phyloP scores from a whole-genome alignment of 2,113 vertebrate species.

The Actenoides lindsayi region DNA sequence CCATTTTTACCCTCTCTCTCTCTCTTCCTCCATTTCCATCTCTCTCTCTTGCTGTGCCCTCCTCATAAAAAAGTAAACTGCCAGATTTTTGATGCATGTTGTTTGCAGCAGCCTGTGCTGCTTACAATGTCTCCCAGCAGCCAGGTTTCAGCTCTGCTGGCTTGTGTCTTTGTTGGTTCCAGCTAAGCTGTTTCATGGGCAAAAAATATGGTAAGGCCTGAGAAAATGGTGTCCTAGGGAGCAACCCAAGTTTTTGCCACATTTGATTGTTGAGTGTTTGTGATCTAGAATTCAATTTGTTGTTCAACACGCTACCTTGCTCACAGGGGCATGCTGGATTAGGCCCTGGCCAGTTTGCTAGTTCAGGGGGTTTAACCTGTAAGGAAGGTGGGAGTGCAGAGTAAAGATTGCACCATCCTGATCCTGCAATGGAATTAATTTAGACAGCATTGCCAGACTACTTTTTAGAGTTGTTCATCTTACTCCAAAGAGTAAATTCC shows the following conservation, averaged over 20 bases:
- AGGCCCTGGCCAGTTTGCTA: neutral
- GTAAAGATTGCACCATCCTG: neutral
- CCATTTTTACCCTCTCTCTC: too few relatives aligned
- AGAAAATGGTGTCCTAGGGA: neutral
- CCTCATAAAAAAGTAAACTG: neutral
- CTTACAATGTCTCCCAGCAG: neutral
- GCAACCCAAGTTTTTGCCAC: neutral
- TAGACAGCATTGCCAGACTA: neutral
- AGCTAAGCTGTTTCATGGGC: neutral
- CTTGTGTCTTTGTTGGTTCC: neutral
- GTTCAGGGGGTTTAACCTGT: neutral
- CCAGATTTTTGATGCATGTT: neutral
- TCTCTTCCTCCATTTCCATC: neutral
- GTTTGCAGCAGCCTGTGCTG: neutral
- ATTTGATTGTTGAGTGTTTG: neutral
- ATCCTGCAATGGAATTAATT: neutral
- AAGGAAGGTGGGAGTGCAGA: neutral
- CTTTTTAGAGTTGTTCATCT: neutral
- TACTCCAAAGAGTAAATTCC: conserved; percentile 23
- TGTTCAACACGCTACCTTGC: neutral
- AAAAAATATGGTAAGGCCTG: neutral
- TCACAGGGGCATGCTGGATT: neutral
- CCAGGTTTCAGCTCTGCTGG: neutral
- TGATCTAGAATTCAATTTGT: neutral
- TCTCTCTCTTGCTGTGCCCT: neutral